These are phyloP conservation scores for Nomada fucata DNA, from an alignment of 2,888 invertebrate genomes.

Conservation along the genomic window DNA sequence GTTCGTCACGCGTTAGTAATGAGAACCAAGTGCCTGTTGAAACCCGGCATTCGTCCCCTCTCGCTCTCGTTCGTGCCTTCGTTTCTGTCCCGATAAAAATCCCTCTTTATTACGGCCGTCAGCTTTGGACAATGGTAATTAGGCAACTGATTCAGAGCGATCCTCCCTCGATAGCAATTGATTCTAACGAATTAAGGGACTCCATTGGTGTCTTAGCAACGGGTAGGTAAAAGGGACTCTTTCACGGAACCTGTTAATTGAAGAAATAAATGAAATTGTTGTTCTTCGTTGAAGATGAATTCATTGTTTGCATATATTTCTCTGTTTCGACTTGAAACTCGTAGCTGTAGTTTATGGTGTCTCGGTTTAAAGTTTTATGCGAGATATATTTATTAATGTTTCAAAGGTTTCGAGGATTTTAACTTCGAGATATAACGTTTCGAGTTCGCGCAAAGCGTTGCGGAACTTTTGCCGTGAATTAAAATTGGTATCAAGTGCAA, in stretches of 20 bases:
- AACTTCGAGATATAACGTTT: too few relatives aligned
- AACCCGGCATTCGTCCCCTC: background rate
- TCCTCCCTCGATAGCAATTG: background rate
- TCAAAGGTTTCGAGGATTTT: too few relatives aligned
- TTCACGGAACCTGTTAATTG: background rate
- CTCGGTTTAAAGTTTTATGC: too few relatives aligned
- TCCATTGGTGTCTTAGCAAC: background rate
- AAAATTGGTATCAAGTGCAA: too few relatives aligned
- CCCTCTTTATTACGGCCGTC: slow-evolving; percentile 9
- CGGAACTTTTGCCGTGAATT: too few relatives aligned
- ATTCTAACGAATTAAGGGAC: background rate
- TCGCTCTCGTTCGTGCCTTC: slow-evolving; percentile 1
- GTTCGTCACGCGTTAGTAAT: slow-evolving; percentile 36
- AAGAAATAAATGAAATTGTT: background rate
- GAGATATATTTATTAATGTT: too few relatives aligned
- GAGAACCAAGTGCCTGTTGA: slow-evolving; percentile 5
- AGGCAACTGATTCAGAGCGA: background rate
- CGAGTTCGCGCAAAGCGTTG: too few relatives aligned
- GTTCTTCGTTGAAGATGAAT: background rate
- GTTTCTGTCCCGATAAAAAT: slow-evolving; percentile 22
- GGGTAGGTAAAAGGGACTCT: background rate
- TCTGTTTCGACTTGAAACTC: too few relatives aligned
- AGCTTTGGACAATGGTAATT: slow-evolving; percentile 12
- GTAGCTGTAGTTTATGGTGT: too few relatives aligned
- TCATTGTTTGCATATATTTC: background rate